Base-by-base conservation (phyloP, 2,888 invertebrate genomes). In the Brenthis hecate region DNA sequence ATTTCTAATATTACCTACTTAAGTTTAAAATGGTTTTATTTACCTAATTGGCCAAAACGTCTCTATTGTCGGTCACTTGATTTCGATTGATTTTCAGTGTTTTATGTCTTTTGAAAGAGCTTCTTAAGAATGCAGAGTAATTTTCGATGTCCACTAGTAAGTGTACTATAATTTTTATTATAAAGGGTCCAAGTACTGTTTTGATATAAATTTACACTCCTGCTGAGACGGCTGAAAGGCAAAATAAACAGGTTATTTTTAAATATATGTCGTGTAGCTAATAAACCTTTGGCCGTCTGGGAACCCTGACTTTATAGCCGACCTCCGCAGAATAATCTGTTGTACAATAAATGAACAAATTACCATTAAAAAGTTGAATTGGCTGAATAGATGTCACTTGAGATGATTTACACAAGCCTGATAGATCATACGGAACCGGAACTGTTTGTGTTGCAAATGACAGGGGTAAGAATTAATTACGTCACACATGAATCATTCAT, bases 181-280 rank as follows among this genome's bases (percentile, higher is more conserved):
- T 53, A 62, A 13, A n/a, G 1, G 19, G n/a, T 28, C 16, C 43
- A 48, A n/a, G 28, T 16, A 43, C 48, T 48, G 16, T 48, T 23
- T 56, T 48, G 28, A 36, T 16, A 65, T 56, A 32, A 50, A 65
- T 65, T 65, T 50, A n/a, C 13, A 56, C 48, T 50, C 50, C 48
- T 13, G 23, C 16, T 51, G 62, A 14, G 50, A 48, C 55, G 57
- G 62, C 65, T 67, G 54, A 62, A 58, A 66, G 66, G 65, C 57
- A 69, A 65, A 57, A 32, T 58, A 23, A 69, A 69, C 65, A 60
- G 70, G 68, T 72, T 68, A 54, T 72, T 68, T 68, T 68, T 51
- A 68, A 66, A 70, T 68, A 68, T 68, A 64, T 68, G 56, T 68
- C 66, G 61, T 60, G 63, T 66, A 58, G 32, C 51, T 64, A 65